Base-by-base conservation (phyloP, 2,797 vertebrate species). In the Tachyglossus aculeatus region DNA sequence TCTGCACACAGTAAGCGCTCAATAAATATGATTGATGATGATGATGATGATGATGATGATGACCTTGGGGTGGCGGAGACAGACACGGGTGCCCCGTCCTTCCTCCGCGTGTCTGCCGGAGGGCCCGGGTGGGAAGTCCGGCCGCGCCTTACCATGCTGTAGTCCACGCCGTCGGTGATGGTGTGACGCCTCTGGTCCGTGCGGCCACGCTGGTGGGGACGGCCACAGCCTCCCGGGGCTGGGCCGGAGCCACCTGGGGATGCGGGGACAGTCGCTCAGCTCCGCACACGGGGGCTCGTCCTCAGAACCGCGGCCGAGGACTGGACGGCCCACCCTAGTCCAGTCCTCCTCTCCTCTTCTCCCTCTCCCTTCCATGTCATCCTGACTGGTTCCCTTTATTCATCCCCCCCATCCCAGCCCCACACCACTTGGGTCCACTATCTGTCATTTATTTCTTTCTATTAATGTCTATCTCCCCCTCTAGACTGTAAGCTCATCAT, bases 151-250 rank as follows among this genome's bases (percentile, higher is more conserved):
- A 99, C 97, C 96, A 95, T 86, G 80, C 92, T 89, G 9, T 97
- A 98, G 88, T 99, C 97, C 71, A 98, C 94, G 0, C 97, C 96
- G 0, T 88, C 95, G 77, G 96, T 93, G 83, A 99, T 96, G 61
- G 98, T 99, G 78, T 99, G 97, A 31, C 98, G 90, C 39, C 97
- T 91, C 61, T 93, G 95, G 5, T 96, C 95, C 0, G 94, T 94
- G 9, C 93, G 93, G 43, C 87, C 88, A 16, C 94, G 88, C 66
- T 90, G 89, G 24, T 94, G 94, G 2, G 13, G 27, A 6, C 27
- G 18, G 19, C 0, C 2, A 16, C 25, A 16, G 19, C 37, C 13
- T 24, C 15, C 18, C 1, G 5, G 13, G 38, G 66, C 15, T 19
- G 22, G 37, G 5, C 31, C n/a, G 33, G 13, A 31, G 22, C 5